phyloP scores from a whole-genome alignment of 2,113 vertebrate species.

The Scolopax mira region DNA sequence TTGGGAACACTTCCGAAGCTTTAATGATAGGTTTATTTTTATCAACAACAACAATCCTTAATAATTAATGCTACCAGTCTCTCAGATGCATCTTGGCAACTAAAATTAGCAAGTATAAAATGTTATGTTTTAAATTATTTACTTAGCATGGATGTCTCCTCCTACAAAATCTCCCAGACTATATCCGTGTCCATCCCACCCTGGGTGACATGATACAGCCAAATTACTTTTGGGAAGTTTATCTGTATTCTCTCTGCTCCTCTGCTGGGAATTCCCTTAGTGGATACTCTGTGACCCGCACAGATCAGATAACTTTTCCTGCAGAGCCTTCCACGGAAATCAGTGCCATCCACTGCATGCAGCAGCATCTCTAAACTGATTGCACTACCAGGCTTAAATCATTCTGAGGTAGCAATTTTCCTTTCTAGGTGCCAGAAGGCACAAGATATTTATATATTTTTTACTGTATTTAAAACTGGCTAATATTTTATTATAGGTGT shows the following conservation, averaged over 20 bases:
- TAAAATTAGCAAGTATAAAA: conserved; percentile 38
- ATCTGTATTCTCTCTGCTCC: not conserved
- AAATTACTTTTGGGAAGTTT: not conserved
- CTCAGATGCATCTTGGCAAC: conserved; percentile 18
- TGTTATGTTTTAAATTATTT: not conserved
- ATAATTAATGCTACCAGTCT: conserved; percentile 50
- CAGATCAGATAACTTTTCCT: not conserved
- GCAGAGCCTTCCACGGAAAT: not conserved
- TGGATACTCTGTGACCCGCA: not conserved
- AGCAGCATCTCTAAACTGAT: not conserved
- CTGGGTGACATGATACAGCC: not conserved
- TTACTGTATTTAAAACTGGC: not conserved
- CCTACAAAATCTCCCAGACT: not conserved
- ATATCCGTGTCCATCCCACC: not conserved
- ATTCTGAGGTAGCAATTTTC: not conserved
- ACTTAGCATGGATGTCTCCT: not conserved
- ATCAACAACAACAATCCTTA: conserved; percentile 46
- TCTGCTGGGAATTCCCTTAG: not conserved
- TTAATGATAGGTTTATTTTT: conserved; percentile 55
- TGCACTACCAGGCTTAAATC: not conserved
- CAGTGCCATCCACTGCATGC: not conserved
- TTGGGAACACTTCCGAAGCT: conserved; percentile 38
- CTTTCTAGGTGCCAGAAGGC: not conserved
- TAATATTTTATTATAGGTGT: not conserved
- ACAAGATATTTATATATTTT: not conserved